Percentiles rank a stretch among this genome's conserved stretches.
These are phyloP conservation scores for Gephyroberyx darwinii DNA, from an alignment of 2,797 vertebrate species.

Conservation along the genomic window DNA sequence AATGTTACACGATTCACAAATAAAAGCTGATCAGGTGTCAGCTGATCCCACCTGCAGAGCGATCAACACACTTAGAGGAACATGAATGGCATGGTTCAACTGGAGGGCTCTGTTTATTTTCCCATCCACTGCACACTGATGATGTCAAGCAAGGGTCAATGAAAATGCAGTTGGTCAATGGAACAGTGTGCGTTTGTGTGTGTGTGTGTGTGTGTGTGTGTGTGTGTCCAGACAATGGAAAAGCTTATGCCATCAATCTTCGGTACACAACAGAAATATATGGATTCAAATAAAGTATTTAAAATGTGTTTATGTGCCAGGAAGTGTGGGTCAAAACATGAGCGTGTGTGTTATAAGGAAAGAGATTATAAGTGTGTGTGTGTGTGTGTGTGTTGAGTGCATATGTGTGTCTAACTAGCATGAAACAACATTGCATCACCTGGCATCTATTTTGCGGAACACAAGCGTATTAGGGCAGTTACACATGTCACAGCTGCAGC, in stretches of 20 bases:
- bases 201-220: slow-evolving; percentile 13
- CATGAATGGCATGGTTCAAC: slow-evolving; percentile 20
- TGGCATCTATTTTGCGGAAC: slow-evolving; percentile 68
- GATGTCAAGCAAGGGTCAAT: slow-evolving; percentile 39
- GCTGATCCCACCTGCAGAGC: neutral
- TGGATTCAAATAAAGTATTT: neutral
- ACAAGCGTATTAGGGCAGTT: slow-evolving; percentile 51
- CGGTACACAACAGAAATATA: neutral
- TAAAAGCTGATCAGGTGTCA: no score
- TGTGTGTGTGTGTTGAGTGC: neutral
- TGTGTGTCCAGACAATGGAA: neutral
- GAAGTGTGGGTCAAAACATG: slow-evolving; percentile 17
- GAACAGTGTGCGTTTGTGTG: slow-evolving; percentile 14
- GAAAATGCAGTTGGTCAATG: slow-evolving; percentile 20
- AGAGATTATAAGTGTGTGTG: neutral
- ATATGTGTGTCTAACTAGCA: slow-evolving; percentile 33
- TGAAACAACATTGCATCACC: slow-evolving; percentile 69
- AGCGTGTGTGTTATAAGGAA: slow-evolving; percentile 13
- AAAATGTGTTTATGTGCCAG: neutral
- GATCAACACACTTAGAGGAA: neutral
- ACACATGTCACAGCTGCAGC: slow-evolving; percentile 69
- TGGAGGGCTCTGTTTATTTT: slow-evolving; percentile 33
- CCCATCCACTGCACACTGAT: slow-evolving; percentile 16
- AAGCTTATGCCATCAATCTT: neutral
- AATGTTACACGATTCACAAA: no score